Percentiles rank a stretch among this genome's conserved stretches.
Conservation (phyloP, 2,797 vertebrate species). For the Myotis pilosus region DNA sequence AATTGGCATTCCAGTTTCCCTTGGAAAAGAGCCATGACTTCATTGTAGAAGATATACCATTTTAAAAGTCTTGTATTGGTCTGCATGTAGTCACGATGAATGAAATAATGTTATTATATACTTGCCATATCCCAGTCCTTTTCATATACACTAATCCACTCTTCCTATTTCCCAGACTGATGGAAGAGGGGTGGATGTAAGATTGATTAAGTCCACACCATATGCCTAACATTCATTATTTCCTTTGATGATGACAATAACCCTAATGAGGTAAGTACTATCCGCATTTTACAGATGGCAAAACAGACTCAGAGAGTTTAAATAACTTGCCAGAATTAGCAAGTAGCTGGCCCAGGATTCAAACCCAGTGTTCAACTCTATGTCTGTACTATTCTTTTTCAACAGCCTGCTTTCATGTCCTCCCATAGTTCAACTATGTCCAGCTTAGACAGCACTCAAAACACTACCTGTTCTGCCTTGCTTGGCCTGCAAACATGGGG, state of each 20-base stretch:
- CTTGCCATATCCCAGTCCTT: neutral
- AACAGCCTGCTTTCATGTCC: neutral
- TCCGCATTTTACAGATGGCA: neutral
- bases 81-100: neutral
- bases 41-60: neutral
- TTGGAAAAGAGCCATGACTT: slow-evolving; percentile 1
- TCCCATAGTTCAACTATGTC: neutral
- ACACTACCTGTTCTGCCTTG: neutral
- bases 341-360: neutral
- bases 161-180: slow-evolving; percentile 7
- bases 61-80: slow-evolving; percentile 14
- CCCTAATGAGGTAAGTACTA: neutral
- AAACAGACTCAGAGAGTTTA: neutral
- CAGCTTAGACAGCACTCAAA: neutral
- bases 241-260: neutral
- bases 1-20: neutral
- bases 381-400: neutral
- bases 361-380: neutral
- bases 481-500: neutral
- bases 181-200: neutral
- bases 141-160: neutral
- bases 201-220: neutral
- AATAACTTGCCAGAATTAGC: neutral
- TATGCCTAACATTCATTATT: neutral
- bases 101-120: neutral